phyloP scores from a whole-genome alignment of 2,888 invertebrate genomes.

The Cephalotes varians region DNA sequence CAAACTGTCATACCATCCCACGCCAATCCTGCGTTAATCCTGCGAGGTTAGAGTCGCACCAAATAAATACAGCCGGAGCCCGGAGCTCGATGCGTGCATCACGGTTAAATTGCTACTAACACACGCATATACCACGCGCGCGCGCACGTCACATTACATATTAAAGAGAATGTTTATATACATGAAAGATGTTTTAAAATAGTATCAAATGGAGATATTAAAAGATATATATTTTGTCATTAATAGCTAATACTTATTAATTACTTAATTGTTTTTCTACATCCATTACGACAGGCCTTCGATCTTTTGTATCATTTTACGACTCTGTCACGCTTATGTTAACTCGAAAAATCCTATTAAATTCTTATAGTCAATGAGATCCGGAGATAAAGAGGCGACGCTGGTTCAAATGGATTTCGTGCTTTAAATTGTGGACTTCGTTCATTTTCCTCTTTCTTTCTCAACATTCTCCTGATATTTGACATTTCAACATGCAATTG shows the following conservation, averaged over 20 bases:
- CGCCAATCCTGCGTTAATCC: neutral
- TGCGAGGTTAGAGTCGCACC: conserved; percentile 21
- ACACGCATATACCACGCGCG: neutral
- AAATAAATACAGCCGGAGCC: conserved; percentile 42
- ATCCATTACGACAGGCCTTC: neutral
- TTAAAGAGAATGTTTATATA: neutral
- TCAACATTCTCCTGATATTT: neutral
- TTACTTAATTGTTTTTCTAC: neutral
- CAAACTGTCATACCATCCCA: conserved; percentile 64
- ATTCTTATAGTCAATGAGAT: neutral
- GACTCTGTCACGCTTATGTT: neutral
- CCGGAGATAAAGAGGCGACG: neutral
- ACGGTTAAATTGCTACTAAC: neutral
- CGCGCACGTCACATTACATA: no score
- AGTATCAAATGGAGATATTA: neutral
- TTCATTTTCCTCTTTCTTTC: neutral
- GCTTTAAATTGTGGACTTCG: neutral
- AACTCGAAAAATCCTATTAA: neutral
- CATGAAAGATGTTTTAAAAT: neutral
- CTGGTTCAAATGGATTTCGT: neutral
- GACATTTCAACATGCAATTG: neutral
- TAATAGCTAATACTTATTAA: neutral
- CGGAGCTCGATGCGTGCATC: neutral
- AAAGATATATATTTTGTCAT: neutral
- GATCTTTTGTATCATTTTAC: neutral